Evolutionary conservation across 2,797 vertebrate genomes (phyloP), one percentile per base, ranked within the genome.

Genomic region (Spatula clypeata): DNA sequence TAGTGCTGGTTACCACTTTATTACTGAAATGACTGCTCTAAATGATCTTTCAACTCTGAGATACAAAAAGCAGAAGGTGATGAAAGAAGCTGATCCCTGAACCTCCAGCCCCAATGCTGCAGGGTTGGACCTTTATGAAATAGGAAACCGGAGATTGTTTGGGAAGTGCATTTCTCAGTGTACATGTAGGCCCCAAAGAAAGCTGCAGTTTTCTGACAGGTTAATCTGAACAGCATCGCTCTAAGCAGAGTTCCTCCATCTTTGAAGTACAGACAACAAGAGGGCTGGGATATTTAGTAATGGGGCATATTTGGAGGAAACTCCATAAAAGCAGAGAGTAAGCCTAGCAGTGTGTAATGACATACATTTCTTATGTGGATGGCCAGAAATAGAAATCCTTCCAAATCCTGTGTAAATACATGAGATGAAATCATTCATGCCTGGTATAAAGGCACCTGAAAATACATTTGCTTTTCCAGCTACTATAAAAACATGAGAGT

Each of bases 241-340:
- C 4, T 74, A n/a, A 44, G 40, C 12, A 10, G 31, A 3, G 13
- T 55, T 80, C 15, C 9, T 51, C 13, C 9, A 9, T 23, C 26
- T 72, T 66, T 66, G 40, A 58, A 27, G 23, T 31, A 6, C 0
- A 3, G 67, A 4, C 2, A 1, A 3, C 18, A 10, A 49, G 51
- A 36, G 44, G 17, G 9, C 53, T 65, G 14, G 31, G 19, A 26
- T 79, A 23, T 80, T 24, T 31, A 54, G 20, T 13, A 45, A 31
- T 40, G 47, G n/a, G 31, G 27, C 26, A 7, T 58, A 6, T 61
- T 70, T 74, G 40, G 32, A 75, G 65, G 58, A 58, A 77, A 20
- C 11, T 69, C 13, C 0, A 0, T 40, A 0, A 26, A 82, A 53
- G 58, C 36, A 14, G 17, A 27, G 38, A 24, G 20, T 13, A 87